Base-by-base conservation (phyloP, 2,888 invertebrate genomes). In the Trichopria drosophilae region DNA sequence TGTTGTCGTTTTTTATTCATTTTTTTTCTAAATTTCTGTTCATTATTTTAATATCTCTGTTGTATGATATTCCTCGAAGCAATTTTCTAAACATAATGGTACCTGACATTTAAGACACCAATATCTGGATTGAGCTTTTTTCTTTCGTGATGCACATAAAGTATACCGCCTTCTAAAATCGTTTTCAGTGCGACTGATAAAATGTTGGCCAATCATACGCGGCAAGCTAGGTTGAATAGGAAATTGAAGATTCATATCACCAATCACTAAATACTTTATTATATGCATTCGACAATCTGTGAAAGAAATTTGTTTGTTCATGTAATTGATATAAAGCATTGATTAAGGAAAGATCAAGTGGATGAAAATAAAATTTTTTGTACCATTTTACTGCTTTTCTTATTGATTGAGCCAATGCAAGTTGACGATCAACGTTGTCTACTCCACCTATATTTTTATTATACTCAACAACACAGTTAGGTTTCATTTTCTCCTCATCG, bases 371-470 rank as follows among this genome's bases (percentile, higher is more conserved):
- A 10, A 54, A 18, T 22, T 58, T 58, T n/a, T 40, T 32, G 31
- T 59, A 57, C 57, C 53, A 59, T 36, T 59, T 59, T 42, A 55
- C 46, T 19, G 40, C 28, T 45, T 53, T 57, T 45, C 46, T 13
- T 9, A 57, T 35, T n/a, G 52, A 36, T 45, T 51, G 41, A 9
- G 40, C 52, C n/a, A 51, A 9, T 28, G 57, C 47, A 23, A 59
- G 35, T 46, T 51, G 45, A 19, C n/a, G n/a, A n/a, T n/a, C n/a
- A n/a, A n/a, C n/a, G n/a, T n/a, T n/a, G n/a, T n/a, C n/a, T n/a
- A n/a, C 51, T 44, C 49, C 51, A 4, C 53, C 57, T 55, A 59
- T 57, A 47, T 55, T 48, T 53, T 45, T 26, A 32, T 55, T 51
- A 34, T 49, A 53, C 3, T 53, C 39, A 12, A 48, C 35, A 37